Conservation (phyloP, 1,140 invertebrate species). For the Drosophila dunni region DNA sequence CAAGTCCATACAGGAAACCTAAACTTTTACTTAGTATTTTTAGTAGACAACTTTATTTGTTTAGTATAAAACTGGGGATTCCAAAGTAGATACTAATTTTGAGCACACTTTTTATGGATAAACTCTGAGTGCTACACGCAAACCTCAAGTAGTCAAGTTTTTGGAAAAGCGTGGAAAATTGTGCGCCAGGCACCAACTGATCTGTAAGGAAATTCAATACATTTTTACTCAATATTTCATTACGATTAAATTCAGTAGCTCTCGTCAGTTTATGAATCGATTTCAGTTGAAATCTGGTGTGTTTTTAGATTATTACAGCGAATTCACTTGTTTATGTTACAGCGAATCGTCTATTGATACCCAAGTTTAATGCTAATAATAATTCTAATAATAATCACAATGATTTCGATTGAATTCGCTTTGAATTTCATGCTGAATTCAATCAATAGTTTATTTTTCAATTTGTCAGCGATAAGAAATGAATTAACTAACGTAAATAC, state of each 20-base stretch:
- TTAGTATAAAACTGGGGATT: no score
- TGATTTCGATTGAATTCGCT: neutral
- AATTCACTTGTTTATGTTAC: neutral
- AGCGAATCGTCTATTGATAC: neutral
- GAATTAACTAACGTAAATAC: conserved; percentile 4
- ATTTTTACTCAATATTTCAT: neutral
- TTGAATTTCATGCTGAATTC: conserved; percentile 1
- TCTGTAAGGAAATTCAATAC: conserved; percentile 16
- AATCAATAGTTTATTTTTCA: conserved; percentile 5
- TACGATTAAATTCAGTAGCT: neutral
- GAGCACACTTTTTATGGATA: no score
- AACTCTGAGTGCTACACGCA: no score
- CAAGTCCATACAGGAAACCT: no score
- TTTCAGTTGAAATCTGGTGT: conserved; percentile 49
- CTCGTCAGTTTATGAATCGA: conserved; percentile 29
- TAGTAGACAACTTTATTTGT: no score
- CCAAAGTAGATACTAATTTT: no score
- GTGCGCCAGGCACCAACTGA: neutral
- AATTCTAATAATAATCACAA: neutral
- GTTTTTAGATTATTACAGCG: conserved; percentile 2
- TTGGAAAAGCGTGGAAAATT: neutral
- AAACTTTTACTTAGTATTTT: no score
- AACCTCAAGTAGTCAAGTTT: no score
- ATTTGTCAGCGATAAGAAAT: conserved; percentile 7
- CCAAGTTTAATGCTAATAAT: no score